Evolutionary conservation across 2,888 invertebrate genomes (phyloP), one percentile per base, ranked within the genome.

Genomic region (Stenolophus ochropezus): DNA sequence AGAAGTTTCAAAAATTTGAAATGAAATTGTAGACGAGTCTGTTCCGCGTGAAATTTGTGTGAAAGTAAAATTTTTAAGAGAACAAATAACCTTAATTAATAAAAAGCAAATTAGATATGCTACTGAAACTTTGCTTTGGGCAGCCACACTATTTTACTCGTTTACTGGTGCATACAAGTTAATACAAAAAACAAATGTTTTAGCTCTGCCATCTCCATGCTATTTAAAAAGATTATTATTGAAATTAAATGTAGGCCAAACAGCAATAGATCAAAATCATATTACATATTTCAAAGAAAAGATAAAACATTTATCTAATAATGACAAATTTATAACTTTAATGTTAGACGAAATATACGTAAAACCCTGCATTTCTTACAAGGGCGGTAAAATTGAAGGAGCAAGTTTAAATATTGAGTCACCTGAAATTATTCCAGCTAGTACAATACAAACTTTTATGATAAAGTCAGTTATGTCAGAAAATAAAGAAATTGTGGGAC

Each of bases 211-310:
- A 49, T 49, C 47, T 5, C n/a, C 47, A 49, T 5, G 8, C 4
- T 33, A 33, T 33, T 33, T 33, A 33, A 33, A 49, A 5, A 49
- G 47, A 49, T 14, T 49, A 14, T 14, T 49, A 5, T 49, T 49
- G 14, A 49, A 49, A 49, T n/a, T 49, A 49, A 49, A 49, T 49
- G 47, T 49, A 49, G 47, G 47, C 47, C 47, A 49, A 49, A 49
- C 47, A 49, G 47, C 47, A 49, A 49, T 49, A 49, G 14, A 49
- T 49, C 4, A 49, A 49, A 49, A 49, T 49, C 47, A 49, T 49
- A 49, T 49, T 14, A 49, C 3, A 49, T 49, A 49, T 2, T 14
- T 49, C 47, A 49, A 49, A 2, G 47, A 49, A 49, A 49, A 49
- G 11, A 49, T 49, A 11, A 49, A 49, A 11, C 47, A 49, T 49